These are phyloP conservation scores for Okamejei kenojei DNA, from an alignment of 2,797 vertebrate genomes.

Conservation along the genomic window DNA sequence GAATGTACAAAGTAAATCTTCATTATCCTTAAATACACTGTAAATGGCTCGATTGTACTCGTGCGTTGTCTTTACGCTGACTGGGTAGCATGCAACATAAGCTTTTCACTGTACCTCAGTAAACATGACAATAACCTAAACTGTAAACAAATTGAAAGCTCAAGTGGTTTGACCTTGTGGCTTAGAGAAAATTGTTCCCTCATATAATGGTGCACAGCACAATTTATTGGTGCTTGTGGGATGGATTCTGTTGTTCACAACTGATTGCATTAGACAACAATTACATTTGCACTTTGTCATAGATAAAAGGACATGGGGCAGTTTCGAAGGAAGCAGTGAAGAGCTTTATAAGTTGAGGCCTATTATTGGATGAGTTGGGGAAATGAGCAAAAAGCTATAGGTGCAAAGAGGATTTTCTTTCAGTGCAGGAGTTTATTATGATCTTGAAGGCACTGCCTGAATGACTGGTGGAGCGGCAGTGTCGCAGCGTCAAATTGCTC, in stretches of 20 bases:
- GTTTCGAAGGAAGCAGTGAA: background rate
- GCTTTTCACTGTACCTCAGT: too few species aligned
- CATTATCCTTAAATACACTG: background rate
- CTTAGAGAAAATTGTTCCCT: background rate
- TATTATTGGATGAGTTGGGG: background rate
- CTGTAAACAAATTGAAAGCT: too few species aligned
- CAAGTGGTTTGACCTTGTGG: too few species aligned
- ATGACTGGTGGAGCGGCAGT: background rate
- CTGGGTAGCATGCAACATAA: too few species aligned
- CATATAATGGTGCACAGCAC: background rate
- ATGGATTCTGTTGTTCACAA: background rate
- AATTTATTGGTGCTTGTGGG: background rate
- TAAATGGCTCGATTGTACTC: too few species aligned
- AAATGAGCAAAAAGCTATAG: background rate
- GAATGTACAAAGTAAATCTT: background rate
- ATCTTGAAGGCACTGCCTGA: background rate
- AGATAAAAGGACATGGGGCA: background rate
- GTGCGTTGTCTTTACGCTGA: background rate
- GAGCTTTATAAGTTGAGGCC: background rate
- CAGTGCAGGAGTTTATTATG: background rate
- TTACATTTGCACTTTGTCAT: background rate
- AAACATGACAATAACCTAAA: too few species aligned
- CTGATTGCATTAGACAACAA: background rate
- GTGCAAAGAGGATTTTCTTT: background rate
- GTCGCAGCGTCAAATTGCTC: too few species aligned